Evolutionary conservation across 1,140 invertebrate genomes (phyloP).

Genomic region (Halictus rubicundus): DNA sequence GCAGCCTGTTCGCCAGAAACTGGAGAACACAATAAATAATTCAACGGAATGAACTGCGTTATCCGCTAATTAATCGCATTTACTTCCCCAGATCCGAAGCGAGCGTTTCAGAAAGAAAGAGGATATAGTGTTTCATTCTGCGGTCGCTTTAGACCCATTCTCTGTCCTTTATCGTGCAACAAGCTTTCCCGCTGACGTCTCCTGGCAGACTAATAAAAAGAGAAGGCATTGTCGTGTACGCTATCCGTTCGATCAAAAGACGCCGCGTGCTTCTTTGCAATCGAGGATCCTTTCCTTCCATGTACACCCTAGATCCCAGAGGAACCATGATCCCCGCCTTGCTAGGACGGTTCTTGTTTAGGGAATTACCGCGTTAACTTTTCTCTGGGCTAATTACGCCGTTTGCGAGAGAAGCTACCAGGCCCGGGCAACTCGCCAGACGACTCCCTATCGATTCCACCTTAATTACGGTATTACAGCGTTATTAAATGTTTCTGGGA

Average conservation of each 20-base stretch:
- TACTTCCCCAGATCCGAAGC: too few relatives aligned
- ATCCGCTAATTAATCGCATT: too few relatives aligned
- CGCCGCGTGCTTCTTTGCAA: background rate
- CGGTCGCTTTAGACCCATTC: background rate
- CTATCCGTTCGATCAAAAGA: slow-evolving; percentile 19
- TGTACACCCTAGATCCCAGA: background rate
- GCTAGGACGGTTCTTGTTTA: background rate
- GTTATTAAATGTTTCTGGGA: slow-evolving; percentile 24
- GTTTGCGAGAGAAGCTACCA: slow-evolving; percentile 4
- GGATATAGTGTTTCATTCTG: too few relatives aligned
- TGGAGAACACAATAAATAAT: too few relatives aligned
- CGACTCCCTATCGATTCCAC: slow-evolving; percentile 20
- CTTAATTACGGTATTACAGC: slow-evolving; percentile 15
- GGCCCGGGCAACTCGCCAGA: slow-evolving; percentile 19
- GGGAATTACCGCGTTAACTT: background rate
- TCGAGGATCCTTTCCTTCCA: background rate
- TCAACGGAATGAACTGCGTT: too few relatives aligned
- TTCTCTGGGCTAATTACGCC: background rate
- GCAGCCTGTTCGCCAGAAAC: too few relatives aligned
- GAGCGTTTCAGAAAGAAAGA: too few relatives aligned
- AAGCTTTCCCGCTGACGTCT: background rate
- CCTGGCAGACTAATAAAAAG: slow-evolving; percentile 33
- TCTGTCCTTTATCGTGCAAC: background rate
- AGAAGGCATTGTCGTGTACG: slow-evolving; percentile 19
- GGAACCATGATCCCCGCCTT: background rate